A percentile compares a stretch with the other conserved stretches of the same genome.
These are phyloP conservation scores for Contarinia nasturtii DNA, from an alignment of 1,140 invertebrate species.

Conservation along the genomic window DNA sequence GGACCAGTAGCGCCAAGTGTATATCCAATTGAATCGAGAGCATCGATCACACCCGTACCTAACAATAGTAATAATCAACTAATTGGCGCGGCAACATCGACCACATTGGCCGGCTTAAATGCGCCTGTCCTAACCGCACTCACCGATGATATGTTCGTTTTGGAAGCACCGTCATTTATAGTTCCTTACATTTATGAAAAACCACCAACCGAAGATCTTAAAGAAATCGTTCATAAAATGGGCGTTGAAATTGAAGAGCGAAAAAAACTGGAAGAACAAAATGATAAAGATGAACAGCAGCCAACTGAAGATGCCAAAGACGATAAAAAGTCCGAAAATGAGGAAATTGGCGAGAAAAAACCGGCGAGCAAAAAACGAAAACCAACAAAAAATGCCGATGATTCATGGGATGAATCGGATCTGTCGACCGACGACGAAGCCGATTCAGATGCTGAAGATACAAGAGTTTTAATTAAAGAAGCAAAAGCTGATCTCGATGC, in stretches of 20 bases:
- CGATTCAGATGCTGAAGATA: slow-evolving; percentile 27
- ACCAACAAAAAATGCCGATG: slow-evolving; percentile 15
- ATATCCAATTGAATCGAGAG: slow-evolving; percentile 33
- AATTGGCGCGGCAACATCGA: slow-evolving; percentile 14
- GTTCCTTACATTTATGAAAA: slow-evolving; percentile 86
- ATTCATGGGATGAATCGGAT: slow-evolving; percentile 25
- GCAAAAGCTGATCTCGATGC: slow-evolving; percentile 29
- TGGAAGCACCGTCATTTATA: slow-evolving; percentile 79
- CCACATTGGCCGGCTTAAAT: slow-evolving; percentile 22
- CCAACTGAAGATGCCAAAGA: slow-evolving; percentile 17
- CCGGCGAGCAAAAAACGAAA: slow-evolving; percentile 24
- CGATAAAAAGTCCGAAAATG: slow-evolving; percentile 26
- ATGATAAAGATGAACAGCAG: slow-evolving; percentile 20
- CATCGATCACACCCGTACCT: slow-evolving; percentile 35
- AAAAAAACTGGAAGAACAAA: slow-evolving; percentile 23
- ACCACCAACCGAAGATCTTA: slow-evolving; percentile 55
- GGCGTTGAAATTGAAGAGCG: slow-evolving; percentile 40
- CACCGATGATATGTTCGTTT: slow-evolving; percentile 77
- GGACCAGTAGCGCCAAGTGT: slow-evolving; percentile 30
- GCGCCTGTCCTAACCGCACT: slow-evolving; percentile 46
- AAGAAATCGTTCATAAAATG: slow-evolving; percentile 49
- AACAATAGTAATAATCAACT: slow-evolving; percentile 15
- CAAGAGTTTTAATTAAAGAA: slow-evolving; percentile 32
- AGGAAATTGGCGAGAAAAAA: slow-evolving; percentile 11
- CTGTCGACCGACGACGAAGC: slow-evolving; percentile 30